These are phyloP conservation scores for Diabrotica virgifera DNA, from an alignment of 1,140 invertebrate genomes.

Conservation along the genomic window DNA sequence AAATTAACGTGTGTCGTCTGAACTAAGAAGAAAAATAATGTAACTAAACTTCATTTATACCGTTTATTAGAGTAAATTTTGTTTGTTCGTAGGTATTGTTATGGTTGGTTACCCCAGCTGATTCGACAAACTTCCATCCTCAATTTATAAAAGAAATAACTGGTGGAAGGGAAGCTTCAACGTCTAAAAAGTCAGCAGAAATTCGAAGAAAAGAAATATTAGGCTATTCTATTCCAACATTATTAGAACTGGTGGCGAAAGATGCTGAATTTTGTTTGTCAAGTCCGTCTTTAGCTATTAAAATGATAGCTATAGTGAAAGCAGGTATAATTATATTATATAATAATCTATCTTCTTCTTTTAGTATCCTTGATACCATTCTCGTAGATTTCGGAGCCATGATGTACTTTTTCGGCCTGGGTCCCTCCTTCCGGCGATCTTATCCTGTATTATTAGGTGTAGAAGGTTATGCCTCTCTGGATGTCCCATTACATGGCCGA, in stretches of 20 bases:
- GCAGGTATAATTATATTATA: conserved; percentile 45
- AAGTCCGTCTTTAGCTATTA: conserved; percentile 64
- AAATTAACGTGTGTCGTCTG: no score
- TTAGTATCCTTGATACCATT: no score
- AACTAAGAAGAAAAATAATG: no score
- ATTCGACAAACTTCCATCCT: conserved; percentile 74
- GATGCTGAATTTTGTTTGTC: conserved; percentile 67
- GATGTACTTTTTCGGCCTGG: no score
- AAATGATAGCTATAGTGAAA: conserved; percentile 69
- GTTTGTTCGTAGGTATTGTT: conserved; percentile 56
- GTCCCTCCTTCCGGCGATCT: no score
- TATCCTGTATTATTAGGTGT: no score
- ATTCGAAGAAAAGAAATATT: conserved; percentile 72
- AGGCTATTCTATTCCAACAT: conserved; percentile 59
- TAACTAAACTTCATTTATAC: no score
- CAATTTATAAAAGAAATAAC: conserved; percentile 66
- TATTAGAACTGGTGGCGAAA: conserved; percentile 61
- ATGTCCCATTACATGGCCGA: no score
- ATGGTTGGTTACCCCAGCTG: conserved; percentile 79
- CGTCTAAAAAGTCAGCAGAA: conserved; percentile 76
- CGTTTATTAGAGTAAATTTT: no score
- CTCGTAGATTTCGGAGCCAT: no score
- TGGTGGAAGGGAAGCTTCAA: conserved; percentile 66
- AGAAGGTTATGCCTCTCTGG: no score
- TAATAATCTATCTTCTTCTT: no score